phyloP scores from a whole-genome alignment of 2,797 vertebrate genomes.

The Malacoctenus gilli region DNA sequence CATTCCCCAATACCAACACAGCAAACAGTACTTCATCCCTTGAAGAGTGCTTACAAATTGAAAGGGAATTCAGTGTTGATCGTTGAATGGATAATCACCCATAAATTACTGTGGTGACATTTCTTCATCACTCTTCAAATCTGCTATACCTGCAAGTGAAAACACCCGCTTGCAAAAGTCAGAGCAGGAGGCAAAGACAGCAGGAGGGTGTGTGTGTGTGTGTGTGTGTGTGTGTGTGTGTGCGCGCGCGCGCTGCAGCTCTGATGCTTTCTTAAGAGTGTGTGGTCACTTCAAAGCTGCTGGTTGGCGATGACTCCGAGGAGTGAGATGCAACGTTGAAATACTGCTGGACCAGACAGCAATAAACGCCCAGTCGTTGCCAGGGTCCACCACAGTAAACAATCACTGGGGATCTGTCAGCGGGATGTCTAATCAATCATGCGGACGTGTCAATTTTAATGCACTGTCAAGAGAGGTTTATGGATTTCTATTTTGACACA shows the following conservation, averaged over 20 bases:
- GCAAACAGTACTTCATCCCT: conserved; percentile 43
- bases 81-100: conserved; percentile 56
- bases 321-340: conserved; percentile 77
- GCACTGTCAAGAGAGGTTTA: conserved; percentile 75
- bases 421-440: conserved; percentile 75
- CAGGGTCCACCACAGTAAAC: conserved; percentile 78
- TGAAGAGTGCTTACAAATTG: conserved; percentile 36
- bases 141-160: conserved; percentile 32
- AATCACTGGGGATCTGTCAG: conserved; percentile 74
- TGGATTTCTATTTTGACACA: conserved; percentile 73
- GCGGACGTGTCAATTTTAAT: conserved; percentile 75
- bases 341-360: conserved; percentile 76
- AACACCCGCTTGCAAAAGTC: conserved; percentile 30
- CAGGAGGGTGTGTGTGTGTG: no score
- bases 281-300: conserved; percentile 43
- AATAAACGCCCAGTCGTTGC: conserved; percentile 77
- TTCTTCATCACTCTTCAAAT: conserved; percentile 22
- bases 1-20: conserved; percentile 35
- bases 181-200: conserved; percentile 8
- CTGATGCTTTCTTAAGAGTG: conserved; percentile 32
- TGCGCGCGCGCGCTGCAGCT: no score
- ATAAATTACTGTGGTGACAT: conserved; percentile 42
- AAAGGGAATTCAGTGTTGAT: conserved; percentile 40
- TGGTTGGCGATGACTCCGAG: conserved; percentile 54
- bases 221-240: no score